Evolutionary conservation across 1,140 invertebrate species (phyloP).

Genomic region (Berghia stephanieae): DNA sequence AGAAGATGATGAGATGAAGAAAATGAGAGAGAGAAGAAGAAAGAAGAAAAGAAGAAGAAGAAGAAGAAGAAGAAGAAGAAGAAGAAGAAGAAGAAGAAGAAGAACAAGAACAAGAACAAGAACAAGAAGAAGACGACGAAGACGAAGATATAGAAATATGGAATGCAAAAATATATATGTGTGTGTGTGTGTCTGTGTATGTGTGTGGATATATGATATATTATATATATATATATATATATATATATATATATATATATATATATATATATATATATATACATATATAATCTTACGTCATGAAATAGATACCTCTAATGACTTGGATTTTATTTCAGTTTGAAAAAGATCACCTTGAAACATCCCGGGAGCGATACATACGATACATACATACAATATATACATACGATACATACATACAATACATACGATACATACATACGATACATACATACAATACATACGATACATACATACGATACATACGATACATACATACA

Average conservation of each 20-base stretch:
- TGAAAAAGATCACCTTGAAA: too few species aligned
- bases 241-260: not conserved
- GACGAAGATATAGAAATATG: not conserved
- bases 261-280: not conserved
- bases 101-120: not conserved
- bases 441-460: too few species aligned
- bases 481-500: too few species aligned
- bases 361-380: too few species aligned
- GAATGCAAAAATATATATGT: not conserved
- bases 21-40: not conserved
- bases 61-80: not conserved
- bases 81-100: not conserved
- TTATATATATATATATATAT: not conserved
- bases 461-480: too few species aligned
- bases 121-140: not conserved
- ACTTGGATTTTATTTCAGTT: too few species aligned
- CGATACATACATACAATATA: too few species aligned
- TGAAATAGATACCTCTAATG: too few species aligned
- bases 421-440: too few species aligned
- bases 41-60: not conserved
- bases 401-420: too few species aligned
- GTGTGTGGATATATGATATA: constrained; percentile 17
- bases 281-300: too few species aligned
- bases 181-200: constrained; percentile 19
- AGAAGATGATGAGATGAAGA: too few species aligned